phyloP scores from a whole-genome alignment of 2,888 invertebrate species.

The Theodoxus fluviatilis region DNA sequence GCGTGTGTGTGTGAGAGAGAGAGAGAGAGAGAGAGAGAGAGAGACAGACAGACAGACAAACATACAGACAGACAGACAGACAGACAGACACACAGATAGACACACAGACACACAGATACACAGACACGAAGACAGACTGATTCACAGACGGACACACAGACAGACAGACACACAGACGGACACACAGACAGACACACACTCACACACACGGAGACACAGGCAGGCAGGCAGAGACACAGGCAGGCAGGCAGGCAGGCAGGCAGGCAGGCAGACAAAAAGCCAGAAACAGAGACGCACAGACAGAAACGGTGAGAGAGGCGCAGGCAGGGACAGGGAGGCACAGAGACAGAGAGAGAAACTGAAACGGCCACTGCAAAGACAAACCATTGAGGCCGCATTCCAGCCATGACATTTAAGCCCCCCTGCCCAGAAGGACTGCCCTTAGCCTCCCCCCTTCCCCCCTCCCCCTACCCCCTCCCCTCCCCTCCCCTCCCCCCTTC shows the following conservation, averaged over 20 bases:
- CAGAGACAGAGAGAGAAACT: too few relatives aligned
- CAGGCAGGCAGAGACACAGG: not conserved
- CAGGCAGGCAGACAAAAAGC: not conserved
- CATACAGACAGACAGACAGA: not conserved
- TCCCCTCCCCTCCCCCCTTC: not conserved
- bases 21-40: not conserved
- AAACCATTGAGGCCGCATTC: too few relatives aligned
- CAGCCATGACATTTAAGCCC: too few relatives aligned
- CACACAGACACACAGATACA: not conserved
- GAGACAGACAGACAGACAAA: not conserved
- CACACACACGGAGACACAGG: not conserved
- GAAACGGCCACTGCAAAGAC: too few relatives aligned
- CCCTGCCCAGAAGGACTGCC: too few relatives aligned
- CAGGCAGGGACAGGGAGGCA: too few relatives aligned
- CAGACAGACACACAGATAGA: not conserved
- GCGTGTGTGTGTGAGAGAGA: not conserved
- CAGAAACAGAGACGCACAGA: not conserved
- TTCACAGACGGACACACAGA: not conserved
- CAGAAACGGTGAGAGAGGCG: too few relatives aligned
- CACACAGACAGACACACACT: not conserved
- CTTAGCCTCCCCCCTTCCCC: too few relatives aligned
- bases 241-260: not conserved
- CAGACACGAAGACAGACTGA: not conserved
- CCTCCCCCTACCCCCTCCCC: too few relatives aligned
- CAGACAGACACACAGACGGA: not conserved